Percentiles rank a stretch among this genome's conserved stretches.
These are phyloP conservation scores for Centrocercus urophasianus DNA, from an alignment of 2,113 vertebrate species.

Conservation along the genomic window DNA sequence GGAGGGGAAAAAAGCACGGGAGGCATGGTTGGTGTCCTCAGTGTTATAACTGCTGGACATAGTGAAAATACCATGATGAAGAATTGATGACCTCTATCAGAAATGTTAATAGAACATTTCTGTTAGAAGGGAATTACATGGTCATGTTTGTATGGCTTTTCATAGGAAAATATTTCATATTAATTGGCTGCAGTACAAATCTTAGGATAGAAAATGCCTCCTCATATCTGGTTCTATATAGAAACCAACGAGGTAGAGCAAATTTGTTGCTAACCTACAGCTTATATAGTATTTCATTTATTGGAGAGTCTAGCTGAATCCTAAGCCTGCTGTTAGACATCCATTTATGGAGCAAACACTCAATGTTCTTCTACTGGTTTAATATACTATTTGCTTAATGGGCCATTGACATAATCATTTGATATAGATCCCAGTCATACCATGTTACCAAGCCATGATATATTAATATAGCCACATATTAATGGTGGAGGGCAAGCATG, in stretches of 20 bases:
- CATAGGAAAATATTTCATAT: conserved; percentile 37
- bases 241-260: conserved; percentile 44
- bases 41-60: neutral
- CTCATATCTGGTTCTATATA: neutral
- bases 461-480: conserved; percentile 68
- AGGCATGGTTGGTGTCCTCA: neutral
- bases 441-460: conserved; percentile 59
- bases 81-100: conserved; percentile 13
- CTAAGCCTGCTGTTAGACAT: conserved; percentile 49
- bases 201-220: conserved; percentile 3
- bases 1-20: neutral
- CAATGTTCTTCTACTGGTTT: conserved; percentile 58
- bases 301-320: conserved; percentile 50
- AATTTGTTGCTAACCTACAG: conserved; percentile 32
- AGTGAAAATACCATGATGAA: neutral
- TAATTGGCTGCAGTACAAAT: conserved; percentile 24
- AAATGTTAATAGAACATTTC: conserved; percentile 47
- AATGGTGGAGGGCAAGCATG: conserved; percentile 62
- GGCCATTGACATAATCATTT: conserved; percentile 73
- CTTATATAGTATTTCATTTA: conserved; percentile 52
- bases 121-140: conserved; percentile 36
- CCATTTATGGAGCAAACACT: conserved; percentile 55
- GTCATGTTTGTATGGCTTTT: conserved; percentile 49
- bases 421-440: conserved; percentile 70
- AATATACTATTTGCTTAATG: conserved; percentile 76